Evolutionary conservation across 2,888 invertebrate genomes (phyloP), one percentile per base, ranked within the genome.

Genomic region (Cantharis rustica): DNA sequence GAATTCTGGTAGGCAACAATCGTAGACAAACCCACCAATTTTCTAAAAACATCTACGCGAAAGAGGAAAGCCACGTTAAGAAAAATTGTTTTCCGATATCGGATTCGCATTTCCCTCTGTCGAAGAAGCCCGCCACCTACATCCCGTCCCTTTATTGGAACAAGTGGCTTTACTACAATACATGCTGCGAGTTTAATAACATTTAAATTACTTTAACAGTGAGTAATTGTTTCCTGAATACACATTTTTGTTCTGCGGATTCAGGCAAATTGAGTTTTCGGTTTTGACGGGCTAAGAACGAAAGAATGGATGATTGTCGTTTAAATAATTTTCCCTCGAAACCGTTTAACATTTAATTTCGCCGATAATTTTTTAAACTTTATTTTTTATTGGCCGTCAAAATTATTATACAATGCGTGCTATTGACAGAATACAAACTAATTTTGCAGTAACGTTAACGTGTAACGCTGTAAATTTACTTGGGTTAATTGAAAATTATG

Each of bases 41-140:
- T 81, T 74, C 75, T 71, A 78, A 78, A 79, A 82, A 79, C 79
- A 80, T 75, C 76, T 71, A 75, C 79, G 73, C 77, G 79, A 80
- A 78, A 77, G 74, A 78, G 82, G 80, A 82, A 83, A 84, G 82
- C 83, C 84, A 76, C 80, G 80, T 82, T 82, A 84, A 87, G 88
- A 89, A 88, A 89, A 89, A 89, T 89, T 88, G 88, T 88, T 89
- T 89, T 89, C 88, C 89, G 87, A 89, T 89, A 89, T 89, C 87
- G 86, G 82, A 84, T 85, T 85, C 84, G 81, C 85, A 85, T 86
- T 86, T 83, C 79, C 79, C 79, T 75, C 79, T 79, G 80, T 75
- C 80, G 78, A 79, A 75, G 78, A 79, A 77, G 72, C 79, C 80
- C 77, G 79, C 78, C 81, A 77, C 81, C 82, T 80, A 82, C 82